Conservation (phyloP, 2,888 invertebrate genomes). For the Cecidostiba fungosa region DNA sequence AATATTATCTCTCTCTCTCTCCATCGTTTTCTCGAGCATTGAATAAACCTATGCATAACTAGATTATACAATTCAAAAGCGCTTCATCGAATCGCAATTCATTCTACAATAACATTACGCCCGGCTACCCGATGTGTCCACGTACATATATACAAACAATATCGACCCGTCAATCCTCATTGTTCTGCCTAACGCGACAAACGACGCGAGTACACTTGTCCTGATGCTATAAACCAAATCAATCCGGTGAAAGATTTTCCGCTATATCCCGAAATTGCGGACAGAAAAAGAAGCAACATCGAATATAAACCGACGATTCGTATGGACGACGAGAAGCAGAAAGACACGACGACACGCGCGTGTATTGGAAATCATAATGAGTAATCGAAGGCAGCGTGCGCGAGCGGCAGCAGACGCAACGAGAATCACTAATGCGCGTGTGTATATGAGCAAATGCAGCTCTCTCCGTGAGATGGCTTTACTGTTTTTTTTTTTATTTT, state of each 20-base stretch:
- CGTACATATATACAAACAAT: neutral
- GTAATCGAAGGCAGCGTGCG: slow-evolving; percentile 52
- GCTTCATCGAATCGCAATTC: neutral
- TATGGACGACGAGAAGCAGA: neutral
- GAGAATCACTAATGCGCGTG: slow-evolving; percentile 19
- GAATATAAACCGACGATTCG: neutral
- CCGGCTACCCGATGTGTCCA: neutral
- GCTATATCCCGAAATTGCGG: neutral
- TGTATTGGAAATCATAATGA: slow-evolving; percentile 48
- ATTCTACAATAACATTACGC: neutral
- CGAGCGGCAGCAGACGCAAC: slow-evolving; percentile 21
- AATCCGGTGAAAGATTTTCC: neutral
- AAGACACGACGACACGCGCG: slow-evolving; percentile 1
- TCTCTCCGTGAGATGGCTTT: slow-evolving; percentile 6
- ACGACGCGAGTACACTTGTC: neutral
- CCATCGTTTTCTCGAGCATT: neutral
- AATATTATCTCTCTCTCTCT: too few relatives aligned
- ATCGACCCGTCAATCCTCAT: slow-evolving; percentile 10
- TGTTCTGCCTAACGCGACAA: neutral
- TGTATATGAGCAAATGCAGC: neutral
- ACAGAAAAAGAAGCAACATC: neutral
- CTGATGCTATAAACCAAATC: neutral
- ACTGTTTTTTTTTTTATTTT: neutral
- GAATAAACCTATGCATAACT: neutral
- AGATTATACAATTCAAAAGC: neutral